Percentiles rank a stretch among this genome's conserved stretches.
These are phyloP conservation scores for Physocephala rufipes DNA, from an alignment of 2,888 invertebrate species.

Conservation along the genomic window DNA sequence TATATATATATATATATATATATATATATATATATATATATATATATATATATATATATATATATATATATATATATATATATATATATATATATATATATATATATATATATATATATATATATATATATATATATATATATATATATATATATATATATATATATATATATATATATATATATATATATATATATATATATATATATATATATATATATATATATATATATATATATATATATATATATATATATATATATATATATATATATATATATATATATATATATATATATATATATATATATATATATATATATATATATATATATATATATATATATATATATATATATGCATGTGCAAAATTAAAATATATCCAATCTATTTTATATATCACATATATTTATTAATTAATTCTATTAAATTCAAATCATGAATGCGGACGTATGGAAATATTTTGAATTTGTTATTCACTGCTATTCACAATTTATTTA, in stretches of 20 bases:
- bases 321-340: background rate
- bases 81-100: too few species aligned
- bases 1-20: too few species aligned
- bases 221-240: background rate
- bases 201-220: background rate
- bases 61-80: too few species aligned
- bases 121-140: too few species aligned
- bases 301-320: background rate
- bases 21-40: too few species aligned
- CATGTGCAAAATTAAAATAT: background rate
- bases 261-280: background rate
- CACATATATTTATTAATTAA: background rate
- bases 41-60: too few species aligned
- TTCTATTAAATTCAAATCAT: slow-evolving; percentile 26
- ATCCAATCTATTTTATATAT: background rate
- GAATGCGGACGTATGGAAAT: slow-evolving; percentile 31
- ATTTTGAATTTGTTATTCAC: slow-evolving; percentile 18
- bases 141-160: background rate
- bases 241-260: background rate
- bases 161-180: background rate
- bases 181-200: background rate
- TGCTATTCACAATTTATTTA: background rate
- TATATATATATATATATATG: background rate
- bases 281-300: background rate
- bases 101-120: too few species aligned